Conservation (phyloP, 2,113 vertebrate species). For the Dicerorhinus sumatrensis region DNA sequence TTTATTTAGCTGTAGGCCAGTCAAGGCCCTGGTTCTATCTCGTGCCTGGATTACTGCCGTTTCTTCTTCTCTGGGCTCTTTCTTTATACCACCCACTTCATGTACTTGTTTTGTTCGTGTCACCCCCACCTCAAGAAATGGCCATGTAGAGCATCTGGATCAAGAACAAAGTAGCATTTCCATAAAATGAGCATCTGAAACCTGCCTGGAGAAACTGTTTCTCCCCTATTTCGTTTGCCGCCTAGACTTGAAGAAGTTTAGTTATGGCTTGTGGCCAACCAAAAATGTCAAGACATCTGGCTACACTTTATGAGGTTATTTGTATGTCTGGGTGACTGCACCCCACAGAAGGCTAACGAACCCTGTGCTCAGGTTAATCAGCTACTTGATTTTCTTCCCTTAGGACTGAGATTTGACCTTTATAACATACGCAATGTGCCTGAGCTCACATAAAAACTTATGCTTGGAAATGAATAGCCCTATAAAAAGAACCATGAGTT, state of each 20-base stretch:
- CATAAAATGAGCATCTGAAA: not conserved
- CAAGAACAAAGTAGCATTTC: not conserved
- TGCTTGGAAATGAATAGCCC: not conserved
- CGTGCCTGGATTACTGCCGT: not conserved
- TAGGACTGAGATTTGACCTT: slow-evolving; percentile 36
- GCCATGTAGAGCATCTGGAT: not conserved
- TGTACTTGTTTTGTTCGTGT: not conserved
- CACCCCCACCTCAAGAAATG: not conserved
- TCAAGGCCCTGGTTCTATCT: not conserved
- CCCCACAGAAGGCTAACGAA: not conserved
- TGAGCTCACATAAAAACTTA: not conserved
- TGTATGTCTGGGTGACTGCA: not conserved
- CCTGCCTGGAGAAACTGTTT: not conserved
- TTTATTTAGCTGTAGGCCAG: not conserved
- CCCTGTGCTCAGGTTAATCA: not conserved
- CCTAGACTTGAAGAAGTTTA: not conserved
- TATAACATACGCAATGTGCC: not conserved
- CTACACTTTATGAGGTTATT: not conserved
- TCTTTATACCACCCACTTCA: not conserved
- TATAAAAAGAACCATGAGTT: not conserved
- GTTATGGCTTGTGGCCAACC: not conserved
- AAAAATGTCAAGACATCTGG: not conserved
- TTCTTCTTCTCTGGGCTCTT: not conserved
- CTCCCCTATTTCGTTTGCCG: not conserved
- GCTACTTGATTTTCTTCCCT: not conserved